Evolutionary conservation across 2,888 invertebrate genomes (phyloP).

Genomic region (Drosophila austrosaltans): DNA sequence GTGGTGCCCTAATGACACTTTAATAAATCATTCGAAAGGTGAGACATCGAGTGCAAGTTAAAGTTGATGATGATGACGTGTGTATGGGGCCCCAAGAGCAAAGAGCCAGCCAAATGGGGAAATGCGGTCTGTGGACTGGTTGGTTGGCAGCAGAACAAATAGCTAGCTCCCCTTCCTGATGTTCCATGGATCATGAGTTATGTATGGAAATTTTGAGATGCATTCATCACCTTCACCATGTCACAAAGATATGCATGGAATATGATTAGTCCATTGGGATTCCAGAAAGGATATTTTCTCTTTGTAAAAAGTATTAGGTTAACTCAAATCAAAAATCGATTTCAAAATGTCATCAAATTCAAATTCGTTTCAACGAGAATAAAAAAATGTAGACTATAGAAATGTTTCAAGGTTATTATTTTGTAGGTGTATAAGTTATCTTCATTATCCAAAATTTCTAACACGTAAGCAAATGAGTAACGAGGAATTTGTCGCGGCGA

Average conservation of each 20-base stretch:
- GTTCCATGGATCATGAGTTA: conserved; percentile 45
- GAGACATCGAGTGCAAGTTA: conserved; percentile 80
- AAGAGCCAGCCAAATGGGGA: conserved; percentile 61
- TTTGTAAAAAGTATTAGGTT: too few relatives aligned
- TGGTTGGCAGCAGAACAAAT: conserved; percentile 45
- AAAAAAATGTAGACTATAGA: too few relatives aligned
- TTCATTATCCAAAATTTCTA: too few relatives aligned
- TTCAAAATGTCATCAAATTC: too few relatives aligned
- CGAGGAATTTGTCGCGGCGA: too few relatives aligned
- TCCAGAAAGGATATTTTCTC: neutral
- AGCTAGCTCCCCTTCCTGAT: conserved; percentile 42
- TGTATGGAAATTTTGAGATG: conserved; percentile 37
- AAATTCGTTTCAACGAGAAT: too few relatives aligned
- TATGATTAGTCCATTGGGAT: neutral
- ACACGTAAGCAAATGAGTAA: too few relatives aligned
- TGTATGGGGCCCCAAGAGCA: conserved; percentile 23
- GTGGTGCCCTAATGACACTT: conserved; percentile 81
- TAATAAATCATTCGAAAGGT: conserved; percentile 83
- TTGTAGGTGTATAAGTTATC: too few relatives aligned
- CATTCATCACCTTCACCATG: conserved; percentile 5
- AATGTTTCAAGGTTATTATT: too few relatives aligned
- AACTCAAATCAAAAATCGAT: too few relatives aligned
- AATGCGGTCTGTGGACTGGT: conserved; percentile 60
- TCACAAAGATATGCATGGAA: neutral
- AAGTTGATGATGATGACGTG: conserved; percentile 65